Base-by-base conservation (phyloP, 2,888 invertebrate genomes). In the Lasius fuliginosus region DNA sequence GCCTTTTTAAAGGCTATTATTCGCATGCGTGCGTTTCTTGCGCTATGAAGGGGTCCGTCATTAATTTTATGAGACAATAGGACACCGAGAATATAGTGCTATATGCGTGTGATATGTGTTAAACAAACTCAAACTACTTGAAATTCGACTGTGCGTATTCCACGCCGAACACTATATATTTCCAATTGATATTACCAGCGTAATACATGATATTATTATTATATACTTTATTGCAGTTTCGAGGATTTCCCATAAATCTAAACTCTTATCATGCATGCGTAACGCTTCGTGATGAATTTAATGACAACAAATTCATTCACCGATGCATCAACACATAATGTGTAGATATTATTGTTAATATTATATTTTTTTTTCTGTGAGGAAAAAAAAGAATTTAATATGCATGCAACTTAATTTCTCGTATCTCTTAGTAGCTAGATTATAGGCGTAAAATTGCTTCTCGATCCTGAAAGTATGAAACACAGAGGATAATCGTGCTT, bases 21-120 rank as follows among this genome's bases (percentile, higher is more conserved):
- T 83, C 75, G 58, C 79, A 46, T 81, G 73, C 79, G 73, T 81
- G 60, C 71, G 71, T 71, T 79, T 40, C 71, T 79, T 60, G 79
- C 23, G 42, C 30, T 40, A 77, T 56, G 23, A 23, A 3, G 33
- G 46, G 23, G 9, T 5, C 58, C 60, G 79, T 18, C 60, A 18
- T 81, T 71, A 81, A 71, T 81, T 81, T 81, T 71, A 60, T 60
- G 60, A 46, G 46, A 49, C 71, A 60, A 60, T 71, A 23, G 30
- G 18, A 12, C 36, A 27, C 30, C 58, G 58, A 69, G 58, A 71
- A 79, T 71, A 60, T 49, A 15, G 53, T 36, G 40, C 30, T 27
- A 33, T 46, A 33, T 46, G 18, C n/a, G 23, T n/a, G 42, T 49
- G 49, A 49, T 49, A 46, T 42, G 5, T 69, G 46, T 36, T 60